Percentiles rank a stretch among this genome's conserved stretches.
Conservation (phyloP, 2,888 invertebrate genomes). For the Mimumesa dahlbomi region DNA sequence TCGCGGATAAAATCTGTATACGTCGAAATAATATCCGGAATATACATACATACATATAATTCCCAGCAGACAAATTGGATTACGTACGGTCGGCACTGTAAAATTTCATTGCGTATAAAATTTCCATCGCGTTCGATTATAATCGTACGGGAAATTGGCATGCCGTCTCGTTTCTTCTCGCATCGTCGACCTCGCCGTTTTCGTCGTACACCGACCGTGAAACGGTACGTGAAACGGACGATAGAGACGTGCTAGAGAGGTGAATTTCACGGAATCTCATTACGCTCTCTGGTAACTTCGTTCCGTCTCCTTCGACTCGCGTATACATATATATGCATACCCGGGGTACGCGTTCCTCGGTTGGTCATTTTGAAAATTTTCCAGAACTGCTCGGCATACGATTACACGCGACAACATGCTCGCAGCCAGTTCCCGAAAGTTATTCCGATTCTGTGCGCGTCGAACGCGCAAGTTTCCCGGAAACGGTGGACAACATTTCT, state of each 20-base stretch:
- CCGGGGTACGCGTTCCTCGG: too few species aligned
- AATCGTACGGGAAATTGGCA: constrained; percentile 19
- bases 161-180: constrained; percentile 9
- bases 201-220: constrained; percentile 15
- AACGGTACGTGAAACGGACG: constrained; percentile 23
- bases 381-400: too few species aligned
- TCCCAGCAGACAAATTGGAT: too few species aligned
- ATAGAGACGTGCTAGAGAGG: constrained; percentile 21
- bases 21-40: too few species aligned
- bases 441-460: too few species aligned
- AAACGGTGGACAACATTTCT: too few species aligned
- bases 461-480: too few species aligned
- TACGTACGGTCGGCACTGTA: constrained; percentile 1
- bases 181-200: constrained; percentile 4
- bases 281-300: constrained; percentile 25
- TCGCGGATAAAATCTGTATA: too few species aligned
- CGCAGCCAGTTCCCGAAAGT: too few species aligned
- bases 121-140: constrained; percentile 32
- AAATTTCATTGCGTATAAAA: constrained; percentile 24
- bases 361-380: too few species aligned
- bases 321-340: neutral
- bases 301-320: constrained; percentile 5
- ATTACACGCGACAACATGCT: too few species aligned
- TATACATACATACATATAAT: too few species aligned
- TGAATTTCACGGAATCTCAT: constrained; percentile 31